Evolutionary conservation across 2,888 invertebrate species (phyloP), one percentile per base, ranked within the genome.

Genomic region (Aleiodes alternator): DNA sequence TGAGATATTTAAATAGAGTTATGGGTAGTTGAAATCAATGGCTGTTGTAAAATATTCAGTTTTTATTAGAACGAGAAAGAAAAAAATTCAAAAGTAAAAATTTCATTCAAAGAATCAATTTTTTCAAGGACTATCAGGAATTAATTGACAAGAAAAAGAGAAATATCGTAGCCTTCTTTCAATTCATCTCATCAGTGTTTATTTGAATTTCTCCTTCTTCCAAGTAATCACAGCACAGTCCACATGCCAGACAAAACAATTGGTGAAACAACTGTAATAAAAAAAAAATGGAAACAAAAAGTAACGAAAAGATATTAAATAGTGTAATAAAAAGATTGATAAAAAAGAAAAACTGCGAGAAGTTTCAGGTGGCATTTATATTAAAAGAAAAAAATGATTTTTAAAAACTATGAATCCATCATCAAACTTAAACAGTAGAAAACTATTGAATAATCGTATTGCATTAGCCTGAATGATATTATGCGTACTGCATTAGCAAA

Each of bases 21-120:
- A 86, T 81, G 79, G 38, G 78, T 87, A 85, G 86, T 87, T 88
- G 85, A 86, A 84, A 85, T 84, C 85, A 84, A 86, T 87, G 87
- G 87, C 85, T 87, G 87, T 87, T 88, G 87, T 87, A 87, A 86
- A 88, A 87, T 87, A 87, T 87, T 87, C 86, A 86, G 83, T 88
- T 87, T 34, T 34, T 31, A 31, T 87, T 87, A n/a, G n/a, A n/a
- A n/a, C n/a, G n/a, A 83, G 86, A 87, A 61, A 85, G 85, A 23
- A 23, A 23, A 23, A 23, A 23, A 23, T 87, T 87, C 84, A 82
- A 87, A 80, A 76, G 29, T 7, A 9, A 43, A 43, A 7, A 43
- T 43, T 43, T 43, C 43, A 43, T 43, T 43, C 43, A 11, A 43
- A 43, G 43, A 43, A 9, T 7, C 3, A 34, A 6, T 14, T 43